These are phyloP conservation scores for Pammene fasciana DNA, from an alignment of 2,888 invertebrate genomes.

Conservation along the genomic window DNA sequence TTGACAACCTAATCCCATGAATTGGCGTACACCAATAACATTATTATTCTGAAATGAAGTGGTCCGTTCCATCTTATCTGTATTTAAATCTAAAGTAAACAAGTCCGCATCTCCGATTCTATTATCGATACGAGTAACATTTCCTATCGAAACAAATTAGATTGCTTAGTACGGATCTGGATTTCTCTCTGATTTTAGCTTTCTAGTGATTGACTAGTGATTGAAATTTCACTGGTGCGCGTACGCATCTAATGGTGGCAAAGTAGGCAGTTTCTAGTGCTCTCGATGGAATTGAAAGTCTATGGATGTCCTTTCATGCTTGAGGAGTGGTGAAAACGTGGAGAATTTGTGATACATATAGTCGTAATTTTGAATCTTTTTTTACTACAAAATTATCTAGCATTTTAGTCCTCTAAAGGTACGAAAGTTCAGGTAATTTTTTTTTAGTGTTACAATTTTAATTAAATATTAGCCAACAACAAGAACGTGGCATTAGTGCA, in stretches of 20 bases:
- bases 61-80: background rate
- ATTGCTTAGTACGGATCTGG: conserved; percentile 9
- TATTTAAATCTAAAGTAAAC: background rate
- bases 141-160: background rate
- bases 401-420: too few species aligned
- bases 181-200: conserved; percentile 15
- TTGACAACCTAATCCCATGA: too few species aligned
- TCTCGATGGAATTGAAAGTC: conserved; percentile 9
- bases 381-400: too few species aligned
- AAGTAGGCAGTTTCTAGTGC: conserved; percentile 17
- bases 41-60: background rate
- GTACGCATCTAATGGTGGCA: conserved; percentile 3
- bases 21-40: too few species aligned
- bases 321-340: too few species aligned
- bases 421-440: too few species aligned
- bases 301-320: background rate
- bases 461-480: too few species aligned
- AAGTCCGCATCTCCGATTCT: background rate
- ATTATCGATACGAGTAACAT: background rate
- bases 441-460: too few species aligned
- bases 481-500: too few species aligned
- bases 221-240: conserved; percentile 20
- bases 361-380: too few species aligned
- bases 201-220: conserved; percentile 30
- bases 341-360: too few species aligned